Base-by-base conservation (phyloP, 2,113 vertebrate species). In the Cochlearius cochlearius region DNA sequence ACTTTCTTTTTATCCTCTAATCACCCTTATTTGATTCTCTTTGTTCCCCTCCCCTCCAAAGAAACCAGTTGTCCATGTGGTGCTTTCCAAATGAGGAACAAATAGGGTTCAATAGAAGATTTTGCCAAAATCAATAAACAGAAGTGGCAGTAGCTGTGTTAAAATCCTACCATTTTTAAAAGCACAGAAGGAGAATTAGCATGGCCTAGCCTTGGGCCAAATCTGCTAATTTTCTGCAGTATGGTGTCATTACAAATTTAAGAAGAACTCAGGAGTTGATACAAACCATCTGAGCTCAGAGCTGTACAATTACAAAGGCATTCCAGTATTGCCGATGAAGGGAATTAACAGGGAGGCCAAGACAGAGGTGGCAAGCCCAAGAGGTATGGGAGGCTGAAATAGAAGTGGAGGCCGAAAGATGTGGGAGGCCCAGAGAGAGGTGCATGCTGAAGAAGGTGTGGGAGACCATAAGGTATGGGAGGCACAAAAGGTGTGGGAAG, bases 271-370 rank as follows among this genome's bases (percentile, higher is more conserved):
- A 23, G 86, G 79, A 93, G 63, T 66, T 93, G 95, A 95, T 83
- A 56, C 41, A 81, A 96, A 94, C 92, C 96, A 94, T 91, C 56
- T 91, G 88, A 96, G 71, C 82, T 77, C 25, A 36, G 91, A 76
- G 52, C 47, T 56, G 82, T 53, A 56, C 79, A 49, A 56, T 73
- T 89, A 22, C 69, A 89, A 86, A 87, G 62, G 62, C 80, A 89
- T 94, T 95, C 72, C 90, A n/a, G 39, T 2, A 64, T 27, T 53
- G 68, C 72, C 58, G 83, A 38, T 41, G 77, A 55, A 82, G 89
- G 32, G 50, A 85, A 49, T 73, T 30, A 85, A 27, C 34, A 10
- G 39, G 26, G 81, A 89, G 66, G 53, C 23, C 36, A 18, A 41
- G 7, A 8, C 14, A 56, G 49, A 83, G 22, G 22, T 60, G 72